These are phyloP conservation scores for Pantherophis guttatus DNA, from an alignment of 2,113 vertebrate species.

Conservation along the genomic window DNA sequence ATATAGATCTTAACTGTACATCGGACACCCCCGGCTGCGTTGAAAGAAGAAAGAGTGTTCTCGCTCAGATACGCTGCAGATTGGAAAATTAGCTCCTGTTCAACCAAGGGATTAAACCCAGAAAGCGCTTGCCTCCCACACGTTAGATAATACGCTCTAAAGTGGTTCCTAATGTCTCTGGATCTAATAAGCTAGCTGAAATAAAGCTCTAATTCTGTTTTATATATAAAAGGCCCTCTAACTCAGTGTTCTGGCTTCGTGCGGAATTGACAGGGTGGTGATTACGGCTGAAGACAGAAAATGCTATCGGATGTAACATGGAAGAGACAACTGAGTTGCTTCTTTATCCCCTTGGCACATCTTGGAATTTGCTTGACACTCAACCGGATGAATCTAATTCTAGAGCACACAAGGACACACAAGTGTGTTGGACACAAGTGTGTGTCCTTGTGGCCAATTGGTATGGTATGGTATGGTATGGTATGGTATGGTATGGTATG, in stretches of 20 bases:
- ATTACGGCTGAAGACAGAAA: neutral
- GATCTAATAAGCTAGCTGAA: neutral
- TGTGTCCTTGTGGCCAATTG: neutral
- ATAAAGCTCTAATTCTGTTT: neutral
- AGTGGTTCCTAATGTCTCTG: neutral
- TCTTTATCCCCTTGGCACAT: neutral
- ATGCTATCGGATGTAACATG: neutral
- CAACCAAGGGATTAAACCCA: neutral
- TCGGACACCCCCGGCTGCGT: neutral
- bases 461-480: too few relatives aligned
- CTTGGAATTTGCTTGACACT: neutral
- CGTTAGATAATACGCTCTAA: neutral
- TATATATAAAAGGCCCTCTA: neutral
- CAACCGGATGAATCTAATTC: neutral
- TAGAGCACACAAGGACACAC: neutral
- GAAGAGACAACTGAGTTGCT: neutral
- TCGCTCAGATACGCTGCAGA: conserved; percentile 16
- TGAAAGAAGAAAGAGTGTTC: neutral
- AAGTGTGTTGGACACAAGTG: too few relatives aligned
- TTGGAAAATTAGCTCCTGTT: conserved; percentile 9
- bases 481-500: too few relatives aligned
- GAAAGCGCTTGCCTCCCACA: neutral
- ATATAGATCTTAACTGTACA: fast-evolving
- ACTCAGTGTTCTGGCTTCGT: neutral
- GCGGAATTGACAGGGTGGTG: neutral